Evolutionary conservation across 2,888 invertebrate genomes (phyloP), one percentile per base, ranked within the genome.

Genomic region (Stenodema calcarata): DNA sequence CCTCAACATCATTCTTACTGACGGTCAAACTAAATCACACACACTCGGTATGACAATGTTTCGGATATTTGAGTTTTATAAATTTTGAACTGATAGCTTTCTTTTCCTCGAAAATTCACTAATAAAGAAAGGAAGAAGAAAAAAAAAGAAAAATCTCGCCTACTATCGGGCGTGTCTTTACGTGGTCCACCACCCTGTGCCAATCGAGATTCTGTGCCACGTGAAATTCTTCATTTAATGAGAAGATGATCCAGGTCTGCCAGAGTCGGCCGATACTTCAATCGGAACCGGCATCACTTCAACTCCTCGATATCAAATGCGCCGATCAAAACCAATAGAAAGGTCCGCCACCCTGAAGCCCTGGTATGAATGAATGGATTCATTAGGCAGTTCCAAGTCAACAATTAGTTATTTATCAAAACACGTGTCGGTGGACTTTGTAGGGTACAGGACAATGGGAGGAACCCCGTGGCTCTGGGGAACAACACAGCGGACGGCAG

Each of bases 351-450:
- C 78, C 78, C 81, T 30, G 81, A 50, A 50, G 81, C 35, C 23
- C 35, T 14, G 62, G 35, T 54, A 54, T 50, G 81, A 81, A 81
- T 81, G 81, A 81, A 54, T 35, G 28, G 62, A 62, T 54, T 81
- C 81, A 81, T 81, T 81, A 81, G 62, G 16, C 35, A 28, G 54
- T 35, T 50, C 30, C 41, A 30, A 81, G 81, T 42, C 54, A 81
- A 81, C 81, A 81, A 81, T 81, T 81, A 50, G 81, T 81, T 81
- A 81, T 81, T 81, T 81, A 62, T 81, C 81, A 81, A 81, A 81
- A 81, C 81, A 81, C 54, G 62, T 54, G 81, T 81, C 81, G 81
- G 81, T 50, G 30, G 54, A 30, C 54, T 54, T 28, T 81, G 50
- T 41, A 28, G 47, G 81, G 47, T 16, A 44, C 42, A 23, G 42